Evolutionary conservation across 2,888 invertebrate species (phyloP).

Genomic region (Malachius bipustulatus): DNA sequence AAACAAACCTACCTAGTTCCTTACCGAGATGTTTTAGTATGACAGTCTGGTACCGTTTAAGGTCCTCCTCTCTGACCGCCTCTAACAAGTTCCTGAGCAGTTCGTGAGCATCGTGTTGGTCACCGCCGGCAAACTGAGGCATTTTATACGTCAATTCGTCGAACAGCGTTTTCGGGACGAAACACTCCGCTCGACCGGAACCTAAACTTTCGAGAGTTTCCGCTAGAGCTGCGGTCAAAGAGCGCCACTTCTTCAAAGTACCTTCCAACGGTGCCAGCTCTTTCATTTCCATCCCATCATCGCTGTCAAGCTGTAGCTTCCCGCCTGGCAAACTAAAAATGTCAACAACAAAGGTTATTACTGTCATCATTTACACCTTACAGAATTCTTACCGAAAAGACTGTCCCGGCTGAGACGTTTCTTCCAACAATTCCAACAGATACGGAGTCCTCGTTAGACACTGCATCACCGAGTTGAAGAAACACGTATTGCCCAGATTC

Average conservation of each 20-base stretch:
- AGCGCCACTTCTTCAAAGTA: constrained; percentile 52
- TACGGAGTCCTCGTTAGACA: constrained; percentile 80
- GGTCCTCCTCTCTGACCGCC: constrained; percentile 64
- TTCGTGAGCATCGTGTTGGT: constrained; percentile 97
- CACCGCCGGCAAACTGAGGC: constrained; percentile 83
- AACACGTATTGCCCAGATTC: constrained; percentile 94
- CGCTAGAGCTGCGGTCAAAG: constrained; percentile 53
- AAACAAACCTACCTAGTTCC: constrained; percentile 4
- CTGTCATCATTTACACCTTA: too few relatives aligned
- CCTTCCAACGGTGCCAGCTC: background rate
- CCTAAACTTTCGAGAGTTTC: constrained; percentile 60
- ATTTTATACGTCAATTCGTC: constrained; percentile 52
- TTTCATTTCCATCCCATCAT: constrained; percentile 23
- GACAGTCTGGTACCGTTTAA: constrained; percentile 69
- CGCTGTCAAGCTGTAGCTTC: constrained; percentile 41
- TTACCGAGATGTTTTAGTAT: constrained; percentile 63
- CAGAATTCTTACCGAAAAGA: too few relatives aligned
- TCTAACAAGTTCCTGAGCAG: constrained; percentile 82
- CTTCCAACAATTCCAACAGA: constrained; percentile 53
- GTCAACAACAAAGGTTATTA: too few relatives aligned
- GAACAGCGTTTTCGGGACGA: constrained; percentile 52
- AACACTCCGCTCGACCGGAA: constrained; percentile 49
- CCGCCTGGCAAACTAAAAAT: constrained; percentile 65
- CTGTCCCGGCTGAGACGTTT: constrained; percentile 55
- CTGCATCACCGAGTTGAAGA: constrained; percentile 94